Percentiles rank a stretch among this genome's conserved stretches.
These are phyloP conservation scores for Habroteleia sp. DNA, from an alignment of 2,888 invertebrate genomes.

Conservation along the genomic window DNA sequence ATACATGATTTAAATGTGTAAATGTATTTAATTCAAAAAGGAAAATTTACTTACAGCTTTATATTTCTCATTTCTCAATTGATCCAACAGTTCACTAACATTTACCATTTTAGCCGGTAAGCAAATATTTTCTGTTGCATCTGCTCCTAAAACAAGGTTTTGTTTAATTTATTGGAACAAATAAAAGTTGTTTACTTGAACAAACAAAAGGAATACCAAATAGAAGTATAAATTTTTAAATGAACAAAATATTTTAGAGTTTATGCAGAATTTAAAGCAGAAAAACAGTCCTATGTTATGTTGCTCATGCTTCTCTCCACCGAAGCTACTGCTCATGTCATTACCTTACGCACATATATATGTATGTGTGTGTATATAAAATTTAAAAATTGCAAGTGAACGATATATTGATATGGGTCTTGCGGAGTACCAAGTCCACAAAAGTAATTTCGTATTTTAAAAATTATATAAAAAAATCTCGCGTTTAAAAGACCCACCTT, in stretches of 20 bases:
- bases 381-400: neutral
- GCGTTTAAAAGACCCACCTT: slow-evolving; percentile 73
- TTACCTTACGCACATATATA: too few relatives aligned
- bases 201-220: too few relatives aligned
- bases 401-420: neutral
- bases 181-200: neutral
- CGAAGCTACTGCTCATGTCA: slow-evolving; percentile 33
- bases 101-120: slow-evolving; percentile 80
- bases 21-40: too few relatives aligned
- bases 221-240: too few relatives aligned
- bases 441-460: neutral
- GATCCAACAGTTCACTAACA: slow-evolving; percentile 78
- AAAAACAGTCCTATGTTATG: slow-evolving; percentile 16
- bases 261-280: too few relatives aligned
- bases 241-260: too few relatives aligned
- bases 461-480: slow-evolving; percentile 10
- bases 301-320: slow-evolving; percentile 6
- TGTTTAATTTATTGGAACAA: neutral
- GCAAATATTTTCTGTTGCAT: slow-evolving; percentile 83
- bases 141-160: slow-evolving; percentile 76
- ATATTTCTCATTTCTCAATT: slow-evolving; percentile 77
- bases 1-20: too few relatives aligned
- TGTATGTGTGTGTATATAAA: slow-evolving; percentile 9
- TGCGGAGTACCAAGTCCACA: neutral
- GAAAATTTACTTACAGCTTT: slow-evolving; percentile 72